These are phyloP conservation scores for Pygmarrhopalites habei DNA, from an alignment of 1,140 invertebrate genomes.

Conservation along the genomic window DNA sequence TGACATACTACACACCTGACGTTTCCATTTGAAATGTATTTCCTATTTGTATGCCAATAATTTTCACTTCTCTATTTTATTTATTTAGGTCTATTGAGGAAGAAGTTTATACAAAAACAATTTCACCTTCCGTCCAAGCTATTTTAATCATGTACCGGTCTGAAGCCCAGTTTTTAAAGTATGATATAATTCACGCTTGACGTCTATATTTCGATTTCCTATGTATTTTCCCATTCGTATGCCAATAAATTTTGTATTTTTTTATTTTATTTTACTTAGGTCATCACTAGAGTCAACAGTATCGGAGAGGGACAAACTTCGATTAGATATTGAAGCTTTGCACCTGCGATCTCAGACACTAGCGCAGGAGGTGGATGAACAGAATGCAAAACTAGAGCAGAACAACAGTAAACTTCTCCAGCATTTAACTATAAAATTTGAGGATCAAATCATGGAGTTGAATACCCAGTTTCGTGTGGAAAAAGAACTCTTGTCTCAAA, in stretches of 20 bases:
- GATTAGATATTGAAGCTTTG: conserved; percentile 66
- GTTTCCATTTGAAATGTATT: too few relatives aligned
- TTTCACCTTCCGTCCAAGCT: conserved; percentile 49
- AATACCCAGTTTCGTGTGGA: conserved; percentile 59
- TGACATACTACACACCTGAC: too few relatives aligned
- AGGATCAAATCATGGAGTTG: conserved; percentile 62
- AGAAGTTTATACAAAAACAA: conserved; percentile 23
- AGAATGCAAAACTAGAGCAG: conserved; percentile 69
- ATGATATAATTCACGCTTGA: too few relatives aligned
- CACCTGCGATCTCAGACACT: conserved; percentile 68
- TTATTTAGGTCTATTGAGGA: conserved; percentile 25
- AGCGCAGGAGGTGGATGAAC: conserved; percentile 82
- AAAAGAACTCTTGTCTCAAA: conserved; percentile 56
- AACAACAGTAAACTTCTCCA: conserved; percentile 54
- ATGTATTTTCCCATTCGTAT: too few relatives aligned
- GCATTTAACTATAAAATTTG: conserved; percentile 64
- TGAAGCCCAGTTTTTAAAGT: conserved; percentile 52
- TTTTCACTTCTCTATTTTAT: too few relatives aligned
- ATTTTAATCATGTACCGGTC: conserved; percentile 54
- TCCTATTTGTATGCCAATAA: too few relatives aligned
- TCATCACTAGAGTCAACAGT: conserved; percentile 41
- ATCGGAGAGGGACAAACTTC: conserved; percentile 64
- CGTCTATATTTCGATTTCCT: too few relatives aligned
- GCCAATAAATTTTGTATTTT: too few relatives aligned
- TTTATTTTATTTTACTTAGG: conserved; percentile 44